A percentile compares a stretch with the other conserved stretches of the same genome.
Evolutionary conservation across 1,140 invertebrate genomes (phyloP).

Genomic region (Sarcophaga peregrina): DNA sequence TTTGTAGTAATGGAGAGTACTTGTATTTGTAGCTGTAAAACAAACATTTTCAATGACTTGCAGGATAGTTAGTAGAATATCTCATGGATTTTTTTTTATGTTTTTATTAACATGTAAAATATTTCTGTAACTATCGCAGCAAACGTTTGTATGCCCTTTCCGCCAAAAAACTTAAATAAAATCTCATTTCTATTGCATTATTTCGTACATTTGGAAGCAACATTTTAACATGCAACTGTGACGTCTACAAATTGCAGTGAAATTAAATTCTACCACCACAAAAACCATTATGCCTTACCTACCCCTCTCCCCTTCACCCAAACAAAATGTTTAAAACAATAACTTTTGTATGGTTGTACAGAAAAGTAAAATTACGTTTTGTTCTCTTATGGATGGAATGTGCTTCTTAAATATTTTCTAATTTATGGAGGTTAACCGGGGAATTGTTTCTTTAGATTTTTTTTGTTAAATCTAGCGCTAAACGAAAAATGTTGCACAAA

Average conservation of each 20-base stretch:
- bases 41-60: too few species aligned
- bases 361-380: neutral
- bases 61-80: too few species aligned
- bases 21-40: too few species aligned
- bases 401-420: neutral
- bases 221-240: neutral
- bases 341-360: neutral
- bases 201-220: neutral
- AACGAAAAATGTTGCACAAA: neutral
- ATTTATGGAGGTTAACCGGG: neutral
- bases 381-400: neutral
- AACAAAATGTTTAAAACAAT: slow-evolving; percentile 1
- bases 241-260: neutral
- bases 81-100: too few species aligned
- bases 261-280: neutral
- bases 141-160: too few species aligned
- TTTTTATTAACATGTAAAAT: too few species aligned
- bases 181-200: too few species aligned
- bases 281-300: neutral
- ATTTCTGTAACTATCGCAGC: too few species aligned
- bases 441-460: too few species aligned
- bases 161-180: too few species aligned
- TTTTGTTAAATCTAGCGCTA: neutral
- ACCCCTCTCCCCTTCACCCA: too few species aligned
- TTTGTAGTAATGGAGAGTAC: too few species aligned